These are phyloP conservation scores for Galeopsomyia nigrocyanea DNA, from an alignment of 2,888 invertebrate genomes.

Conservation along the genomic window DNA sequence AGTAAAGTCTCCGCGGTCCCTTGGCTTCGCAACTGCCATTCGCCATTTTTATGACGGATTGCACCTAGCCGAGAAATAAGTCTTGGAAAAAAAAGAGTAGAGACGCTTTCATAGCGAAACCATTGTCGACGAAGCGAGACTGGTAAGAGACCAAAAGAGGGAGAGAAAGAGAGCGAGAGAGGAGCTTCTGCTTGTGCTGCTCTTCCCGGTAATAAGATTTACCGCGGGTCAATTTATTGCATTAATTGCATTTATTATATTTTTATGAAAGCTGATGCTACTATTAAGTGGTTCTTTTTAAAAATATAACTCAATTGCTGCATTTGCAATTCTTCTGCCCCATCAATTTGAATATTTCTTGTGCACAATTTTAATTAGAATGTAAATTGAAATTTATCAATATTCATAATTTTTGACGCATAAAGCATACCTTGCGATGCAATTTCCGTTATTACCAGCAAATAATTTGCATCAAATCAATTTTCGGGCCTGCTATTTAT, in stretches of 20 bases:
- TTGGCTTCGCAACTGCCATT: constrained; percentile 29
- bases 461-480: too few relatives aligned
- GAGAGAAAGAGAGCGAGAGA: not conserved
- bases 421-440: too few relatives aligned
- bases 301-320: not conserved
- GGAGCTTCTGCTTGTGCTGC: constrained; percentile 1
- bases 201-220: constrained; percentile 26
- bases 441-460: too few relatives aligned
- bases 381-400: too few relatives aligned
- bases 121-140: constrained; percentile 23
- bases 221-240: constrained; percentile 15
- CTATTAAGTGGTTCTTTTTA: too few relatives aligned
- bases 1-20: constrained; percentile 27
- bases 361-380: too few relatives aligned
- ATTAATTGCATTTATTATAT: constrained; percentile 11
- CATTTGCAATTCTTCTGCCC: not conserved
- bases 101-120: not conserved
- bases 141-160: constrained; percentile 24
- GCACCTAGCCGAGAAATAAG: constrained; percentile 31
- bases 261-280: too few relatives aligned
- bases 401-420: too few relatives aligned
- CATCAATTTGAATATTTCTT: too few relatives aligned
- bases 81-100: not conserved
- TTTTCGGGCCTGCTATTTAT: too few relatives aligned
- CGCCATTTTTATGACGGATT: constrained; percentile 49